Conservation (phyloP, 2,888 invertebrate species). For the Flexamia atlantica region DNA sequence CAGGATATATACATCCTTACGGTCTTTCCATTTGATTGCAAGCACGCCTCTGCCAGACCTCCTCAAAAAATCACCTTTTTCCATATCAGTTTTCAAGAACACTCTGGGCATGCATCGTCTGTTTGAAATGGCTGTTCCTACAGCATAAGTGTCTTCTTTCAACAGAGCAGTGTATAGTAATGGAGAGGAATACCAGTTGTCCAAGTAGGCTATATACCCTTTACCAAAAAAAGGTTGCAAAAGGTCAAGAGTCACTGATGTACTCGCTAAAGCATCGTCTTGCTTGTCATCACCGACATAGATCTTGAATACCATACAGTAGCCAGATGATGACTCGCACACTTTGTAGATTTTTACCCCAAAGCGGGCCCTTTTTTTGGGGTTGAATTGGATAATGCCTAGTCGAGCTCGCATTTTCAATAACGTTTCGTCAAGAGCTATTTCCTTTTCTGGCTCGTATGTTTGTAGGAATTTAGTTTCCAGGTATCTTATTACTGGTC, state of each 20-base stretch:
- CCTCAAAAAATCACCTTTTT: conserved; percentile 28
- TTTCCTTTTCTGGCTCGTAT: conserved; percentile 68
- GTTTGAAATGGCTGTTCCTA: conserved; percentile 36
- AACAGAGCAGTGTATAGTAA: conserved; percentile 47
- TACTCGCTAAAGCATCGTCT: conserved; percentile 31
- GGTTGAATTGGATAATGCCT: conserved; percentile 72
- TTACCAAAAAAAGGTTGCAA: conserved; percentile 46
- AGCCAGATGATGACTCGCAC: conserved; percentile 66
- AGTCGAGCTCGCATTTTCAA: conserved; percentile 72
- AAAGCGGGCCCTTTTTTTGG: conserved; percentile 71
- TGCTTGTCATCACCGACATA: conserved; percentile 43
- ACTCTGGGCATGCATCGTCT: conserved; percentile 48
- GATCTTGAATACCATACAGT: conserved; percentile 51
- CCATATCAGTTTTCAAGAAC: conserved; percentile 14
- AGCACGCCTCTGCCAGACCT: conserved; percentile 51
- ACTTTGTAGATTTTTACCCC: conserved; percentile 72
- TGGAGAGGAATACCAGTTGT: conserved; percentile 58
- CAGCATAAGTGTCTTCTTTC: conserved; percentile 52
- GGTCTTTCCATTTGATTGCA: conserved; percentile 57
- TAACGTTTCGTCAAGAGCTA: conserved; percentile 72
- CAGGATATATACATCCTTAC: conserved; percentile 44
- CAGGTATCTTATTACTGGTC: conserved; percentile 54
- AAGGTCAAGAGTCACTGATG: conserved; percentile 51
- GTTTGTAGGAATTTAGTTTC: conserved; percentile 46
- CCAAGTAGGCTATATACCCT: conserved; percentile 49